Evolutionary conservation across 2,797 vertebrate species (phyloP).

Genomic region (Ctenochaetus hawaiiensis): DNA sequence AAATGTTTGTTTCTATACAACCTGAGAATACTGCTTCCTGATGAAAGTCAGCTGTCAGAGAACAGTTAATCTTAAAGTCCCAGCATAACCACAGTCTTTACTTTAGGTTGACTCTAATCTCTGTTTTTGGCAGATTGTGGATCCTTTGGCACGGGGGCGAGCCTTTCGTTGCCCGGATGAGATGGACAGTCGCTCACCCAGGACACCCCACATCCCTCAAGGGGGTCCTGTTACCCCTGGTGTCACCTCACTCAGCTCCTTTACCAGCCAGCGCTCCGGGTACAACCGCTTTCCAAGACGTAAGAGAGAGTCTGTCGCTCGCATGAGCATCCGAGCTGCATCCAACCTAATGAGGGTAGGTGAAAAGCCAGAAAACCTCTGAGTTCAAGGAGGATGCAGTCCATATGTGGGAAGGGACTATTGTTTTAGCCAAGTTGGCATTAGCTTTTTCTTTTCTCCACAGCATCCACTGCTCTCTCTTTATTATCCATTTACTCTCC

Average conservation of each 20-base stretch:
- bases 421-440: too few relatives aligned
- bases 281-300: slow-evolving; percentile 86
- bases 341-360: slow-evolving; percentile 91
- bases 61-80: background rate
- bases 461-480: too few relatives aligned
- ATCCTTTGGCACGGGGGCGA: slow-evolving; percentile 93
- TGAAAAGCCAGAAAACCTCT: background rate
- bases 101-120: background rate
- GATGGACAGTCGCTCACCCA: slow-evolving; percentile 84
- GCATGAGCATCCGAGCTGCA: slow-evolving; percentile 95
- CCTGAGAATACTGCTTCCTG: background rate
- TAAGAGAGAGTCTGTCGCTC: slow-evolving; percentile 94
- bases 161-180: slow-evolving; percentile 92
- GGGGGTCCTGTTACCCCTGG: slow-evolving; percentile 89
- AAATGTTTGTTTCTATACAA: background rate
- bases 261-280: slow-evolving; percentile 91
- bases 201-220: slow-evolving; percentile 84
- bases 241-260: slow-evolving; percentile 89
- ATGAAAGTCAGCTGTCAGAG: background rate
- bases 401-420: background rate
- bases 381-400: background rate
- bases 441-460: too few relatives aligned
- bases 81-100: background rate
- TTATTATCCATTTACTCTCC: too few relatives aligned
- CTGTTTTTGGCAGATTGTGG: slow-evolving; percentile 88